Base-by-base conservation (phyloP, 2,888 invertebrate genomes). In the Lasius fuliginosus region DNA sequence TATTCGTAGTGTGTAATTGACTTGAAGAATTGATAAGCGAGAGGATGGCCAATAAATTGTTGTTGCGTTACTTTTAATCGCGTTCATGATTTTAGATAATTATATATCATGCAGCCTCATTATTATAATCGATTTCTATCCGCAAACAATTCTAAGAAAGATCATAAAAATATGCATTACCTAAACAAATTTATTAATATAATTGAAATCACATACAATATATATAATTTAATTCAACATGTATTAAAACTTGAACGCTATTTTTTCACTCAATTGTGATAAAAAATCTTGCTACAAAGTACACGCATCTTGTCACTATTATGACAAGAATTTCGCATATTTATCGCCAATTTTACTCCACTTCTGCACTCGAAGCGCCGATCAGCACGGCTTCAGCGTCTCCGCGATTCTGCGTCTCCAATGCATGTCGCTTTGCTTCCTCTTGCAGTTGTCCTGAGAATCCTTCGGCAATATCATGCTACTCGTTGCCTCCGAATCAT, bases 371-470 rank as follows among this genome's bases (percentile, higher is more conserved):
- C 23, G 11, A 67, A 75, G 11, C 42, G 33, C 2, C 12, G 30
- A 74, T 76, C 49, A 76, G 67, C 15, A 73, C n/a, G 74, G 73
- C 71, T 87, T 85, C 12, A 88, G 76, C 27, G 60, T 91, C 76
- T 92, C 91, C 11, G 91, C 88, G 23, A 88, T 91, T 87, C 91
- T 90, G 5, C 92, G 88, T 84, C 91, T 88, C 92, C 92, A 92
- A 64, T 92, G 91, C 56, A 89, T 83, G 46, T 89, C 82, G 49
- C 4, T 83, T 30, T 79, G 84, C n/a, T 79, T 86, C 27, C 30
- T 79, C 33, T 40, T 40, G 12, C 67, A 83, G 27, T 15, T 64
- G 40, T 73, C n/a, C 33, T 67, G 68, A 73, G 15, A 74, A 33
- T 42, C 11, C 49, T 69, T 74, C 27, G 77, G 30, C 71, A 67